A percentile compares a stretch with the other conserved stretches of the same genome.
These are phyloP conservation scores for Eudemis profundana DNA, from an alignment of 2,888 invertebrate species.

Conservation along the genomic window DNA sequence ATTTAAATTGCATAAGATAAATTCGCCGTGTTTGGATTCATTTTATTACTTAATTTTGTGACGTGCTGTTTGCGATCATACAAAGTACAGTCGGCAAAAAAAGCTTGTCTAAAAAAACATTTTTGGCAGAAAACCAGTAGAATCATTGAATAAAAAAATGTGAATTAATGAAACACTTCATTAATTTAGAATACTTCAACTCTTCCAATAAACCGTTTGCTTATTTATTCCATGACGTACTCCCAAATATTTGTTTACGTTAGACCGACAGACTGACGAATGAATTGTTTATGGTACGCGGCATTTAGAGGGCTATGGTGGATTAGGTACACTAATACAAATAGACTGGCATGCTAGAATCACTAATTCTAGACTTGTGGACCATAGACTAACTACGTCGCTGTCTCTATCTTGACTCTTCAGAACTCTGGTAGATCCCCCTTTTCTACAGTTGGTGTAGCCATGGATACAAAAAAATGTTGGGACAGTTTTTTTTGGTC, in stretches of 20 bases:
- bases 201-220: neutral
- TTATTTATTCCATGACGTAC: neutral
- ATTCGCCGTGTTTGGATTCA: too few species aligned
- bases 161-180: neutral
- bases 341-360: conserved; percentile 77
- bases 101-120: too few species aligned
- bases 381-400: conserved; percentile 59
- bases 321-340: conserved; percentile 63
- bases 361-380: conserved; percentile 71
- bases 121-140: too few species aligned
- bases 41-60: neutral
- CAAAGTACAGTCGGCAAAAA: too few species aligned
- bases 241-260: neutral
- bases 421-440: conserved; percentile 64
- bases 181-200: neutral
- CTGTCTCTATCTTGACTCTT: conserved; percentile 52
- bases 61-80: too few species aligned
- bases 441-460: conserved; percentile 66
- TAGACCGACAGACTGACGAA: conserved; percentile 18
- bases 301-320: conserved; percentile 76
- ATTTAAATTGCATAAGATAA: too few species aligned
- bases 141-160: too few species aligned
- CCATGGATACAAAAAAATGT: conserved; percentile 53
- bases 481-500: too few species aligned
- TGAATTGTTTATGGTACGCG: conserved; percentile 48